Conservation (phyloP, 2,113 vertebrate genomes). For the Xenus cinereus region DNA sequence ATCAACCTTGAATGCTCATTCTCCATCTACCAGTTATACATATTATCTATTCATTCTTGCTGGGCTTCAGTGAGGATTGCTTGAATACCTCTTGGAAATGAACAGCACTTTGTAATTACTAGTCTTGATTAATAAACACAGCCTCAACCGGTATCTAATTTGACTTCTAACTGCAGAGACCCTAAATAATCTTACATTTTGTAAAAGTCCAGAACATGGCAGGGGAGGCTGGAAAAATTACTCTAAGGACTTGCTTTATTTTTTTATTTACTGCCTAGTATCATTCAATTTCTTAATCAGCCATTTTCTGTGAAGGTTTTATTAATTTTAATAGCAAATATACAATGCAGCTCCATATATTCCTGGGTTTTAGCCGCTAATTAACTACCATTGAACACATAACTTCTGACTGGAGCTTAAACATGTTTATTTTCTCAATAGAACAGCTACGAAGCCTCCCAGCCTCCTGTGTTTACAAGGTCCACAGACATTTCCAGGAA, state of each 20-base stretch:
- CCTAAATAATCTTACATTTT: background rate
- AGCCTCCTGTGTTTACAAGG: background rate
- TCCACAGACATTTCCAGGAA: background rate
- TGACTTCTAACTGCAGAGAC: background rate
- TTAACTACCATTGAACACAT: background rate
- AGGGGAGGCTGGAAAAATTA: background rate
- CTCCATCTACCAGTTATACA: background rate
- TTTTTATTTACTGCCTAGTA: background rate
- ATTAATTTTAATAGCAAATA: background rate
- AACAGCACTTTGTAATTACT: background rate
- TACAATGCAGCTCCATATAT: background rate
- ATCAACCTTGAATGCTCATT: background rate
- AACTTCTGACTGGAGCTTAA: background rate
- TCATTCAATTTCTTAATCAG: background rate
- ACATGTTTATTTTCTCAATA: background rate
- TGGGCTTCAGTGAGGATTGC: background rate
- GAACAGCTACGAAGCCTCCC: background rate
- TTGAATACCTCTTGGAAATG: background rate
- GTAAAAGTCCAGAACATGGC: background rate
- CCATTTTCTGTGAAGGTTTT: background rate
- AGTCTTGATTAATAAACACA: slow-evolving; percentile 17
- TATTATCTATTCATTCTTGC: background rate
- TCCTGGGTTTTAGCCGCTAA: background rate
- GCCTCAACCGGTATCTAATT: background rate
- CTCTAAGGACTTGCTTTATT: background rate